phyloP scores from a whole-genome alignment of 1,140 invertebrate genomes.

The Aethina tumida region DNA sequence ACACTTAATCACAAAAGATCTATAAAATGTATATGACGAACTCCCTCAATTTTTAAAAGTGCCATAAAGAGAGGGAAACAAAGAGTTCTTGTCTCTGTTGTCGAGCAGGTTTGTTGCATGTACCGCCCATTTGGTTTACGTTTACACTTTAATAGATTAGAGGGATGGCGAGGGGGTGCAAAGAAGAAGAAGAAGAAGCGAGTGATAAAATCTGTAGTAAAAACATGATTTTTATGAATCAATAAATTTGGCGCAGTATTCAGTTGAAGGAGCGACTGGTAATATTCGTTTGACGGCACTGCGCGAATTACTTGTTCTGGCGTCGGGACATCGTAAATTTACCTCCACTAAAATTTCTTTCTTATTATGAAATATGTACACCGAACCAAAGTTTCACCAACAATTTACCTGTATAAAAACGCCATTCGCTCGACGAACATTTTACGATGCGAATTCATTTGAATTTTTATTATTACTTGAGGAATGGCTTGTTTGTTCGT shows the following conservation, averaged over 20 bases:
- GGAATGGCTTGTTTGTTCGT: no score
- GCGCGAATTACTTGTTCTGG: no score
- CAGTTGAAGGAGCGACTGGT: not conserved
- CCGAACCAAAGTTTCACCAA: not conserved
- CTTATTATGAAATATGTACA: conserved; percentile 3
- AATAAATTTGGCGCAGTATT: not conserved
- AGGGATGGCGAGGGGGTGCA: not conserved
- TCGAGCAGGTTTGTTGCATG: no score
- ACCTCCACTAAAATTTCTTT: conserved; percentile 1
- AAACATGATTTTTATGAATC: conserved; percentile 2
- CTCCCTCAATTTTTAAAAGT: no score
- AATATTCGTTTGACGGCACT: not conserved
- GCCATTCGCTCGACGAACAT: no score
- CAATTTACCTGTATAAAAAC: not conserved
- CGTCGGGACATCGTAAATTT: conserved; percentile 7
- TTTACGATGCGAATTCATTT: no score
- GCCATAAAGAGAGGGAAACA: no score
- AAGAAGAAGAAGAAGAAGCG: not conserved
- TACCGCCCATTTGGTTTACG: no score
- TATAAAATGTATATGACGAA: no score
- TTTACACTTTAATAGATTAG: not conserved
- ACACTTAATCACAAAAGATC: no score
- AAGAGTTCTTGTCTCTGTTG: no score
- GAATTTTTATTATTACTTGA: no score
- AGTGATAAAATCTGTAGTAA: not conserved